A percentile compares a stretch with the other conserved stretches of the same genome.
Conservation (phyloP, 2,797 vertebrate species). For the Numenius phaeopus region DNA sequence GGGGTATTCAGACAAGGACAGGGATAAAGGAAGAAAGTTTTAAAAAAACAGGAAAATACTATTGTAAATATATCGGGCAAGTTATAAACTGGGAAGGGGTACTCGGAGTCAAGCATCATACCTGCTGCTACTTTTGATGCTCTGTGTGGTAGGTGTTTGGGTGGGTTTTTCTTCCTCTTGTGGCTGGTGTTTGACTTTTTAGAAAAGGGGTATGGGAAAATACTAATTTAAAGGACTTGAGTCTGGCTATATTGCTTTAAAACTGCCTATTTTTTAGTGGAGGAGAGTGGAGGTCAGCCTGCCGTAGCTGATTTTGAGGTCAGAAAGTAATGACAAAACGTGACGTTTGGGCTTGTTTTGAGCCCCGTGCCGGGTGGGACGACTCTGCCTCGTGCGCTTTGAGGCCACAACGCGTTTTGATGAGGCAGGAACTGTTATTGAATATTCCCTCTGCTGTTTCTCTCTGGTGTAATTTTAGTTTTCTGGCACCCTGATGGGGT, state of each 20-base stretch:
- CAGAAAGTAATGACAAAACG: neutral
- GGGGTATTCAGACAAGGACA: neutral
- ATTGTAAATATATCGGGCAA: slow-evolving; percentile 19
- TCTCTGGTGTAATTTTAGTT: neutral
- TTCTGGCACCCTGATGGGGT: neutral
- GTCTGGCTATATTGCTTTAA: neutral
- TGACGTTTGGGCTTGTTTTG: neutral
- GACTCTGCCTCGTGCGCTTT: accelerated
- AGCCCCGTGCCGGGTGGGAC: accelerated
- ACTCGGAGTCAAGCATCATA: neutral
- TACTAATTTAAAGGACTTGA: neutral
- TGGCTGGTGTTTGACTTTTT: neutral
- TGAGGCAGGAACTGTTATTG: neutral
- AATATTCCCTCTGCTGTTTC: neutral
- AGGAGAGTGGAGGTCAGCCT: neutral
- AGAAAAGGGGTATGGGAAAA: neutral
- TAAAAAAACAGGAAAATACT: slow-evolving; percentile 62
- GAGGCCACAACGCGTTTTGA: neutral
- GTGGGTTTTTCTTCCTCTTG: neutral
- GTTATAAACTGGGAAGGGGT: slow-evolving; percentile 8
- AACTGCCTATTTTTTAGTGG: neutral
- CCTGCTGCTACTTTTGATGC: neutral
- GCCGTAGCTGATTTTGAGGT: neutral
- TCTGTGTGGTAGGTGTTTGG: neutral
- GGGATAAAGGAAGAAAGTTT: slow-evolving; percentile 53